Evolutionary conservation across 2,113 vertebrate species (phyloP).

Genomic region (Lycocorax pyrrhopterus): DNA sequence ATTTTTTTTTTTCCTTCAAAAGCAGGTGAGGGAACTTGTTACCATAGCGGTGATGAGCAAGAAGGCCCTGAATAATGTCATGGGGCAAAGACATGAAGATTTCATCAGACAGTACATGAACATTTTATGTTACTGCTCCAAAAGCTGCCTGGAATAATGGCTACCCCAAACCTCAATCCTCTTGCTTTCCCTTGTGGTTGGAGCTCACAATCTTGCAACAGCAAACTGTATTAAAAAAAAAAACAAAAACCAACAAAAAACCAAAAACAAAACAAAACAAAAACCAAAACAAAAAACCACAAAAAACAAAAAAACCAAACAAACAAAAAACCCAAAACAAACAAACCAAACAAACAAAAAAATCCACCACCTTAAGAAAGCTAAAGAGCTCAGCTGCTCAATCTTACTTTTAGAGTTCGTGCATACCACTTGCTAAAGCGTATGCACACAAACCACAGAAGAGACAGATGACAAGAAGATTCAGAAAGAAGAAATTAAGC

Average conservation of each 20-base stretch:
- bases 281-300: too few species aligned
- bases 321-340: neutral
- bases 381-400: neutral
- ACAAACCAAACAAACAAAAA: neutral
- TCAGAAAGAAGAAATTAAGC: neutral
- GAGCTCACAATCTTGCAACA: neutral
- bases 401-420: neutral
- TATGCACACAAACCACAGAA: neutral
- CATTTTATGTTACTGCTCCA: neutral
- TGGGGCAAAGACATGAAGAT: neutral
- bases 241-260: too few species aligned
- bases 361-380: neutral
- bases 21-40: neutral
- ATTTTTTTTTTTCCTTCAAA: neutral
- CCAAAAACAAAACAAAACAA: too few species aligned
- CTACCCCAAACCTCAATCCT: neutral
- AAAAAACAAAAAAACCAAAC: neutral
- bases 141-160: neutral
- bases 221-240: neutral
- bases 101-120: neutral
- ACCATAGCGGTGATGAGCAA: neutral
- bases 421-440: neutral
- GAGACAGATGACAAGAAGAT: neutral
- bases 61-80: neutral
- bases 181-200: neutral